Evolutionary conservation across 1,140 invertebrate genomes (phyloP).

Genomic region (Drosophila fuyamai): DNA sequence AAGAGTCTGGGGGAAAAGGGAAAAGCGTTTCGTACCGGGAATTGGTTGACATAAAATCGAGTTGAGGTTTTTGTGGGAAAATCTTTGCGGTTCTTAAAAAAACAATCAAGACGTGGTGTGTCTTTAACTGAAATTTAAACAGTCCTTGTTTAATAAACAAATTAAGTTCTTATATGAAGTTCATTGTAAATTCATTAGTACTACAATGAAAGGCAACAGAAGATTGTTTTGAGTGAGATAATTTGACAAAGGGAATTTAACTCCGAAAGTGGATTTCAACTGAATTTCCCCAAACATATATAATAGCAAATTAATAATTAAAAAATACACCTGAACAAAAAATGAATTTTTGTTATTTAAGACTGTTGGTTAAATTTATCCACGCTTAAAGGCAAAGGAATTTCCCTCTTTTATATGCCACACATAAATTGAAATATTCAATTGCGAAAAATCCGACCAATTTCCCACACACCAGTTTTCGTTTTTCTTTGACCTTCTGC

Average conservation of each 20-base stretch:
- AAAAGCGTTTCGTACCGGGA: slow-evolving; percentile 1
- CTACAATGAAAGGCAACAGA: no score
- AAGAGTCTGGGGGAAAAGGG: neutral
- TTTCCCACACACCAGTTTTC: slow-evolving; percentile 3
- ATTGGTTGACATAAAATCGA: slow-evolving; percentile 5
- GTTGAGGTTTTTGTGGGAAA: neutral
- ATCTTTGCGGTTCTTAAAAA: neutral
- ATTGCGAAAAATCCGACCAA: slow-evolving; percentile 13
- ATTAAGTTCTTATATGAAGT: no score
- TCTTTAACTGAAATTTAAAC: no score
- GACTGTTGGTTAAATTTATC: neutral
- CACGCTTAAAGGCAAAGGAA: neutral
- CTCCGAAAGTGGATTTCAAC: no score
- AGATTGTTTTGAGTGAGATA: no score
- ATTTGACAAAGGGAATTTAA: no score
- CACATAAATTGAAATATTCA: slow-evolving; percentile 26
- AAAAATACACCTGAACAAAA: no score
- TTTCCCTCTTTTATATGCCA: neutral
- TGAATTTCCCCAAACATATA: no score
- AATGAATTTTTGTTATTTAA: neutral
- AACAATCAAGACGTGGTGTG: neutral
- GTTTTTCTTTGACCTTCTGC: slow-evolving; percentile 37
- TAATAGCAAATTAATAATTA: no score
- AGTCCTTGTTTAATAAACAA: no score
- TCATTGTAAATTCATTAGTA: no score